Evolutionary conservation across 2,113 vertebrate species (phyloP).

Genomic region (Peromyscus californicus): DNA sequence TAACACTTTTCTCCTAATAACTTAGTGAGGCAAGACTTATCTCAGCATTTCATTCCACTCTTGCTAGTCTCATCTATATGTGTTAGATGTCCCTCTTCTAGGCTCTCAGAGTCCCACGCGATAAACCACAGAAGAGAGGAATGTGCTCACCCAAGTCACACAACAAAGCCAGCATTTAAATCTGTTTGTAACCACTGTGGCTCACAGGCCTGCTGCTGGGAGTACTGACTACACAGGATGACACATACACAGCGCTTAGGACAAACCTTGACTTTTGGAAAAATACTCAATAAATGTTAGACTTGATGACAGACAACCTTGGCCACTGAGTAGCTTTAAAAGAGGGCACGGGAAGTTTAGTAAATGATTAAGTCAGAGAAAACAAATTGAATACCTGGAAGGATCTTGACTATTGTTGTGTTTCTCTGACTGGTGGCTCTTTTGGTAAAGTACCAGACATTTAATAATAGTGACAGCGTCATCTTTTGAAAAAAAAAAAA

Average conservation of each 20-base stretch:
- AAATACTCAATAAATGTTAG: conserved; percentile 21
- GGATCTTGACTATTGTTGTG: neutral
- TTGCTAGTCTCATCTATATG: neutral
- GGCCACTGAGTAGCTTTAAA: neutral
- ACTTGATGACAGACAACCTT: neutral
- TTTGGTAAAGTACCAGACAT: neutral
- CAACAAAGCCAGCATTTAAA: neutral
- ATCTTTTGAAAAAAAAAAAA: conserved; percentile 7
- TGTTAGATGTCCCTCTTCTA: neutral
- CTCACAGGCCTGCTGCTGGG: neutral
- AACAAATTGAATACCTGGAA: neutral
- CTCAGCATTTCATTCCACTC: neutral
- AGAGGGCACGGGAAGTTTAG: neutral
- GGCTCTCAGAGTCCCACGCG: neutral
- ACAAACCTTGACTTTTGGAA: conserved; percentile 16
- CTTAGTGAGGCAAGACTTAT: neutral
- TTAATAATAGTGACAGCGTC: neutral
- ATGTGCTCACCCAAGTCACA: neutral
- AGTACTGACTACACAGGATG: neutral
- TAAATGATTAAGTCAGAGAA: conserved; percentile 53
- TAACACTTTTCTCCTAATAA: neutral
- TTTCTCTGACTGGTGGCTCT: neutral
- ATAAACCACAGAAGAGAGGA: conserved; percentile 6
- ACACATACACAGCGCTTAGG: neutral
- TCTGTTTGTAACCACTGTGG: neutral